Base-by-base conservation (phyloP, 2,888 invertebrate genomes). In the Agonopterix subpropinquella region DNA sequence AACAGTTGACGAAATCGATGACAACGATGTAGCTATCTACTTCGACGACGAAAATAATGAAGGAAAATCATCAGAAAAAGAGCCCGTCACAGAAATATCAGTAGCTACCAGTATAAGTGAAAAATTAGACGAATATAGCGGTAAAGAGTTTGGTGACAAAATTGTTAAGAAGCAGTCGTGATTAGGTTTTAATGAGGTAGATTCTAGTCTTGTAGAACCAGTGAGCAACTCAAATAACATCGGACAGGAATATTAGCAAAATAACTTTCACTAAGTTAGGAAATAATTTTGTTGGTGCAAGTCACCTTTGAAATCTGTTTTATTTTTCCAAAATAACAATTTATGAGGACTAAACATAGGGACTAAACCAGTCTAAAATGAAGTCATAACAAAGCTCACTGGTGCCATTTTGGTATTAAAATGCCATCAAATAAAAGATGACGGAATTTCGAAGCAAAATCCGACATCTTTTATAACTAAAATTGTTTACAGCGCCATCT, bases 21-120 rank as follows among this genome's bases (percentile, higher is more conserved):
- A 91, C 36, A 90, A 90, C 47, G 91, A 91, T 47, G 90, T 92
- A 0, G 91, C 91, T 0, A 74, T 92, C 36, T 92, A 89, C 64
- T 92, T 91, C 1, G 65, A 62, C 11, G 52, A 61, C 8, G 53
- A 56, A 1, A 62, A 59, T 44, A 53, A 60, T 43, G 56, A 58
- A 49, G 28, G 28, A 28, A 28, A 28, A 28, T 28, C 28, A 1
- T 42, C 49, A 42, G 59, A 57, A 48, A 72, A 59, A 45, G 85
- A 78, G 13, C 73, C 80, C 0, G 83, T 88, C 0, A 89, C 89
- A 0, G 89, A 89, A 61, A 84, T 88, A 43, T 86, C 89, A 0
- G 80, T 88, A 3, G 82, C 85, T 0, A 87, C 87, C 0, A 88
- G 87, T 43, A 85, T 88, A 52, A 89, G 88, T 49, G 86, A 82